Evolutionary conservation across 2,113 vertebrate species (phyloP).

Genomic region (Ictalurus furcatus): DNA sequence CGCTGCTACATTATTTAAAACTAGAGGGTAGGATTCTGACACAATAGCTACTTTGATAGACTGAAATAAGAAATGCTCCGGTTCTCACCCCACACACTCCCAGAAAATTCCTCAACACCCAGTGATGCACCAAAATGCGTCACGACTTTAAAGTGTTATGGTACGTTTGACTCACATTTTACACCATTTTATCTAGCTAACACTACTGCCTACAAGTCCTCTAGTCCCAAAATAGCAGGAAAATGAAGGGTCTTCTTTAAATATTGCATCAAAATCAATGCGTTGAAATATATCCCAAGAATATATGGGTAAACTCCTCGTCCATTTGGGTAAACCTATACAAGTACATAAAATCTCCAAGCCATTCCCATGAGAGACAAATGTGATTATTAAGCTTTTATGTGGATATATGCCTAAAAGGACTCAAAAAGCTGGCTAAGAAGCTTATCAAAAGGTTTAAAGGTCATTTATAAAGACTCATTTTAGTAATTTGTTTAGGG

Average conservation of each 20-base stretch:
- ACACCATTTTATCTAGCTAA: neutral
- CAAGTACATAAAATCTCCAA: conserved; percentile 32
- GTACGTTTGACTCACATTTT: neutral
- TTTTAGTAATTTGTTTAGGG: conserved; percentile 36
- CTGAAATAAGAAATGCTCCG: neutral
- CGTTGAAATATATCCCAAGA: neutral
- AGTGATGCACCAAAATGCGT: no score
- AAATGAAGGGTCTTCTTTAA: neutral
- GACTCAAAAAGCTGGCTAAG: conserved; percentile 16
- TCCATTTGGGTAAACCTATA: neutral
- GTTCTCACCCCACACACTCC: neutral
- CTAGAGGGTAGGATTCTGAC: neutral
- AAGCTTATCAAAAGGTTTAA: conserved; percentile 44
- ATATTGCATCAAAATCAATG: neutral
- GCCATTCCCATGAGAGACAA: conserved; percentile 30
- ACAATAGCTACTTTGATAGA: neutral
- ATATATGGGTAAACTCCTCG: neutral
- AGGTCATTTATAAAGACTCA: conserved; percentile 50
- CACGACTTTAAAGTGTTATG: neutral
- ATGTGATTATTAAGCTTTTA: conserved; percentile 44
- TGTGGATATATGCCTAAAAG: conserved; percentile 13
- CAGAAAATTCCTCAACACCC: neutral
- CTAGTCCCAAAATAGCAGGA: neutral
- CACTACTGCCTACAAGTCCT: neutral
- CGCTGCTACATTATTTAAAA: conserved; percentile 9